Conservation (phyloP, 1,140 invertebrate species). For the Mercenaria mercenaria region DNA sequence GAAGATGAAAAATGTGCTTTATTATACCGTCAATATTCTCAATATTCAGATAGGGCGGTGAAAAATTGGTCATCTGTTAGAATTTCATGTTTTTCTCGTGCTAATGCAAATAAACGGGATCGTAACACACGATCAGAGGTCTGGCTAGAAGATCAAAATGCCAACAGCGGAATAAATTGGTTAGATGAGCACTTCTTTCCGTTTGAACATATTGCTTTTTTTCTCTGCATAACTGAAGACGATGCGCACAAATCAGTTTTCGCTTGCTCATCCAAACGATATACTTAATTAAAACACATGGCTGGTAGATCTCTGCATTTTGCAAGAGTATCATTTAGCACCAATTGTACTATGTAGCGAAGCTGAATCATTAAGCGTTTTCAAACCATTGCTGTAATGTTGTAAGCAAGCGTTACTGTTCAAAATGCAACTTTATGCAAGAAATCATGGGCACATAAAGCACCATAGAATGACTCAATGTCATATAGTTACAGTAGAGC, state of each 20-base stretch:
- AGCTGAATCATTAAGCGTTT: too few species aligned
- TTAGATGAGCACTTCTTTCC: not conserved
- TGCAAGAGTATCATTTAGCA: too few species aligned
- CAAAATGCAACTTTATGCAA: too few species aligned
- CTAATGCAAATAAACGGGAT: slow-evolving; percentile 66
- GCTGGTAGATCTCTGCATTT: too few species aligned
- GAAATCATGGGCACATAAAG: too few species aligned
- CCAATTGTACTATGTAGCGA: too few species aligned
- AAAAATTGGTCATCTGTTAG: slow-evolving; percentile 63
- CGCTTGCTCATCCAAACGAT: not conserved
- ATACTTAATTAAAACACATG: too few species aligned
- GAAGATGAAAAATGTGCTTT: slow-evolving; percentile 59
- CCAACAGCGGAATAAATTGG: slow-evolving; percentile 25
- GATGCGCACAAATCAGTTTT: not conserved
- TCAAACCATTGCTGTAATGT: too few species aligned
- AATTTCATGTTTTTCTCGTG: slow-evolving; percentile 36
- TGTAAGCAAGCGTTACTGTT: too few species aligned
- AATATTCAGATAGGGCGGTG: slow-evolving; percentile 43
- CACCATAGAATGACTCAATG: too few species aligned
- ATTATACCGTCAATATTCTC: slow-evolving; percentile 49
- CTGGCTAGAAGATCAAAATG: slow-evolving; percentile 12
- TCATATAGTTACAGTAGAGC: too few species aligned
- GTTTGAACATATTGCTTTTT: not conserved
- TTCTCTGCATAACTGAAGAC: not conserved
- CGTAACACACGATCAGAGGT: slow-evolving; percentile 11